Base-by-base conservation (phyloP, 2,888 invertebrate genomes). In the Eucriotettix oculatus region DNA sequence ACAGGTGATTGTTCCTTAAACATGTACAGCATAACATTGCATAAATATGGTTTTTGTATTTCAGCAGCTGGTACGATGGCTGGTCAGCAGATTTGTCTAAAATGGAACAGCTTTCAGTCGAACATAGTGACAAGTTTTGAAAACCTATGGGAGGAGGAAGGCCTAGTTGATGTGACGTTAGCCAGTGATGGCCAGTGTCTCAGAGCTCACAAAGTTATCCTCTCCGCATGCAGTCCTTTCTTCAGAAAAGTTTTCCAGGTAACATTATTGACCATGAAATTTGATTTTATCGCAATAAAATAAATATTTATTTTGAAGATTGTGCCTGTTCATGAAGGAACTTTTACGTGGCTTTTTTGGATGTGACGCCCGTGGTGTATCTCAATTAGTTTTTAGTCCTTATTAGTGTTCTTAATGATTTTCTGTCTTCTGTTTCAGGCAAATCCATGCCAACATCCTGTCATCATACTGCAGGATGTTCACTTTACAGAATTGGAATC, bases 61-160 rank as follows among this genome's bases (percentile, higher is more conserved):
- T 29, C 2, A 29, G 29, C 29, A 29, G 29, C 29, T 29, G 29
- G 29, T 5, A 29, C 29, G 29, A 62, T 62, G 64, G 61, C 61
- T n/a, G 65, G 63, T 11, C 71, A 71, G 64, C 83, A 83, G 72
- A 83, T 84, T 73, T 83, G 83, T 72, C 74, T 84, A 64, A 83
- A 83, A 71, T 84, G 84, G 84, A 84, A 83, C 71, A 83, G 83
- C 63, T 83, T 81, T 71, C 78, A 83, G 68, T 80, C 73, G 69
- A 83, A 83, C 68, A 82, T 84, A 71, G 72, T 83, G 63, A 75
- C 75, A 60, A 83, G 82, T 65, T 81, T 84, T 65, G 82, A 82
- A 69, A 79, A 79, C 68, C 71, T 84, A 61, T 81, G 76, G 74
- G 79, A 79, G 71, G 82, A 83, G 69, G 82, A 84, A 71, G 79